Evolutionary conservation across 1,140 invertebrate genomes (phyloP).

Genomic region (Eueides isabella): DNA sequence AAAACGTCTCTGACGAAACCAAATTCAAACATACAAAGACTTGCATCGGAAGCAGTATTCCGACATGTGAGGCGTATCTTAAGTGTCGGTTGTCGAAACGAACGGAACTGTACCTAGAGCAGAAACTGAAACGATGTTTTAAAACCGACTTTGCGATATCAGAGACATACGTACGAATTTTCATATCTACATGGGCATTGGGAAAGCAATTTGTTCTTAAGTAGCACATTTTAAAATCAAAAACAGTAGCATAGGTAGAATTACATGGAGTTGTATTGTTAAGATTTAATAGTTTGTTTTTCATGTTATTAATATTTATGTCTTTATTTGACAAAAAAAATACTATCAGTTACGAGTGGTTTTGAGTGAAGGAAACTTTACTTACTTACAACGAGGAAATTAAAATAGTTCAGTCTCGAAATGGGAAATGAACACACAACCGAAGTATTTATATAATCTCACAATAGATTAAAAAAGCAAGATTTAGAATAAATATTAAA

Average conservation of each 20-base stretch:
- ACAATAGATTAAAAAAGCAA: too few species aligned
- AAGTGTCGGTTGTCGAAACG: neutral
- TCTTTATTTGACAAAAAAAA: too few species aligned
- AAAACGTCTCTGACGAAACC: neutral
- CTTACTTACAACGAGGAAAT: too few species aligned
- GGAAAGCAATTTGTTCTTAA: neutral
- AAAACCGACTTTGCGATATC: neutral
- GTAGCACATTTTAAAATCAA: neutral
- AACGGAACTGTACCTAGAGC: neutral
- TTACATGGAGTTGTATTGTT: too few species aligned
- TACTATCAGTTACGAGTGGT: too few species aligned
- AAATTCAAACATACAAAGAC: slow-evolving; percentile 4
- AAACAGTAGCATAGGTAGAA: neutral
- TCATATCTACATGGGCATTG: neutral
- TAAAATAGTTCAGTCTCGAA: too few species aligned
- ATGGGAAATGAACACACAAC: too few species aligned
- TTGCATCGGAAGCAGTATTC: slow-evolving; percentile 8
- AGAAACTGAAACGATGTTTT: slow-evolving; percentile 2
- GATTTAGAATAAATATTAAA: too few species aligned
- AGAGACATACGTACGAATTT: neutral
- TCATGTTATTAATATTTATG: too few species aligned
- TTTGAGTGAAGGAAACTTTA: too few species aligned
- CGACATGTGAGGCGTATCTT: neutral
- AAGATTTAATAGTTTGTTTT: too few species aligned
- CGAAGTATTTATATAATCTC: too few species aligned